Conservation (phyloP, 2,113 vertebrate genomes). For the Xiphophorus hellerii region DNA sequence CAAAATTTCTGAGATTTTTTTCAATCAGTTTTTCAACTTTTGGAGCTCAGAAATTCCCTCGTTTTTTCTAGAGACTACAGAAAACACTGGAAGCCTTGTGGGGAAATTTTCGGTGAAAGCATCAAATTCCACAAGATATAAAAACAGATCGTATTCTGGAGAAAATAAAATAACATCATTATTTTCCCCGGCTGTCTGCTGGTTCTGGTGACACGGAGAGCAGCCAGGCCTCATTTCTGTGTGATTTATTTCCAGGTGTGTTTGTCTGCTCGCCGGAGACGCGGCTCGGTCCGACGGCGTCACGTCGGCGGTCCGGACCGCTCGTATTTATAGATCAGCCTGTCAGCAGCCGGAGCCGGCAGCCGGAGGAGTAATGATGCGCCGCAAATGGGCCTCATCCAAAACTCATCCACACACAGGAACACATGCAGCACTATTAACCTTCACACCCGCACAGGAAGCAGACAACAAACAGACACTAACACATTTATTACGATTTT, state of each 20-base stretch:
- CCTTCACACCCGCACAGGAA: slow-evolving; percentile 25
- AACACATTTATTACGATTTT: slow-evolving; percentile 4
- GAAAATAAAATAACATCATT: neutral
- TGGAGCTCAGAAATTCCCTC: too few relatives aligned
- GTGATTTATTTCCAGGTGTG: neutral
- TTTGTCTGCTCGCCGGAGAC: slow-evolving; percentile 23
- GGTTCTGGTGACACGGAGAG: neutral
- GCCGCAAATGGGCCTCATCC: slow-evolving; percentile 64
- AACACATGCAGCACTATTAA: slow-evolving; percentile 38
- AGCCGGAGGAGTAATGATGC: slow-evolving; percentile 62
- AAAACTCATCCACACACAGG: slow-evolving; percentile 48
- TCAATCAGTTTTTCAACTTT: too few relatives aligned
- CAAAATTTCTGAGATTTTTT: too few relatives aligned
- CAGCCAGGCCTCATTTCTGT: neutral
- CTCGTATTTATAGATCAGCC: slow-evolving; percentile 63
- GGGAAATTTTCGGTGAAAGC: neutral
- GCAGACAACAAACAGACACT: slow-evolving; percentile 2
- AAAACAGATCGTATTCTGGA: neutral
- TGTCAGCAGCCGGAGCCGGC: slow-evolving; percentile 41
- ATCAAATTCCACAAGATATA: too few relatives aligned
- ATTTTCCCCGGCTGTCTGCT: too few relatives aligned
- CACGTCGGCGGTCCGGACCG: slow-evolving; percentile 21
- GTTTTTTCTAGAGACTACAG: too few relatives aligned
- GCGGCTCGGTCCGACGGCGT: slow-evolving; percentile 1
- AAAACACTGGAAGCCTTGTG: too few relatives aligned